These are phyloP conservation scores for Chloropsis hardwickii DNA, from an alignment of 2,113 vertebrate genomes.

Conservation along the genomic window DNA sequence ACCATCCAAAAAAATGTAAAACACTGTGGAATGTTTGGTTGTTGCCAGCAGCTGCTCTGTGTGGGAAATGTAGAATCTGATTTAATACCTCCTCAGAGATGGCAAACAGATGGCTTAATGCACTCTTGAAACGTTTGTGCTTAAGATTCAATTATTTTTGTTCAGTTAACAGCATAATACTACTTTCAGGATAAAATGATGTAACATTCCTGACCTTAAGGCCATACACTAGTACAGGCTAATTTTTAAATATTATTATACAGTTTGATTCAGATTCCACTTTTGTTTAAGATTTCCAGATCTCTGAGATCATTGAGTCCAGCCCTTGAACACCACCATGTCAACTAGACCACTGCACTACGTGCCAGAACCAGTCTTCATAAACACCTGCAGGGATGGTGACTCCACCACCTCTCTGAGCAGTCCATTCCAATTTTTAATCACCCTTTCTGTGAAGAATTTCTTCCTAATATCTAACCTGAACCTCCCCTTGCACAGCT, in stretches of 20 bases:
- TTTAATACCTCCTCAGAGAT: constrained; percentile 18
- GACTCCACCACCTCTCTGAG: not conserved
- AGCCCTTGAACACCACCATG: not conserved
- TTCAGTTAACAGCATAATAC: not conserved
- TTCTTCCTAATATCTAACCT: not conserved
- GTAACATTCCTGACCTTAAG: not conserved
- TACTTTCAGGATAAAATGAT: not conserved
- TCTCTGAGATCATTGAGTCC: fast-evolving
- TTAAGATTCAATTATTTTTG: not conserved
- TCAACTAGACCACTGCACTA: not conserved
- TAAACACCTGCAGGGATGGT: fast-evolving
- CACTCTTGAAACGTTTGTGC: not conserved
- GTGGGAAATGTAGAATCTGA: not conserved
- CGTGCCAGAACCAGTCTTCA: not conserved
- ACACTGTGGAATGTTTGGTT: not conserved
- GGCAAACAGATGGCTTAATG: constrained; percentile 27
- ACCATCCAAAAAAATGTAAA: not conserved
- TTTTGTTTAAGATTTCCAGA: not conserved
- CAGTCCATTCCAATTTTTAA: not conserved
- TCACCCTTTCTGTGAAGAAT: not conserved
- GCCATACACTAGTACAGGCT: not conserved
- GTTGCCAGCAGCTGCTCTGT: not conserved
- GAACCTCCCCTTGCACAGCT: not conserved
- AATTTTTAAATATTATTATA: not conserved
- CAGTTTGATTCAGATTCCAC: not conserved